Evolutionary conservation across 64 coral and sea anemone species (phyloP), one percentile per base, ranked within the genome.

Genomic region (Montipora sp.): DNA sequence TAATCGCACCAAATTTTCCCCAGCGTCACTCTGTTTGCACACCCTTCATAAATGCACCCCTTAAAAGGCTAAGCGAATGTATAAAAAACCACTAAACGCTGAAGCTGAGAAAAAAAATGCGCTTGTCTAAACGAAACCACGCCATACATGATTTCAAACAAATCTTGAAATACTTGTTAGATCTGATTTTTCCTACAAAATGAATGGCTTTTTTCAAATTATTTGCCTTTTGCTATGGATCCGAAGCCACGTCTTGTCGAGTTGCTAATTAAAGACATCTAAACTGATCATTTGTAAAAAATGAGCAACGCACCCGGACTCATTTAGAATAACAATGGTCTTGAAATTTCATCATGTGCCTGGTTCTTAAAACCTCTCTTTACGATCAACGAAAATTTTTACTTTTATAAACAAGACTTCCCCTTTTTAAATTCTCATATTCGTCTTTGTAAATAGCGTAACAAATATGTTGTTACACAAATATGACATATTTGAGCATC

Each of bases 21-120:
- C 89, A n/a, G 78, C 75, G 84, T 94, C 70, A 85, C 60, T 85
- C 68, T 94, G 89, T 94, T 94, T 94, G 78, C 88, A 78, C 88
- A 89, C 77, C 77, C 87, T 79, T 68, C 70, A 94, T 90, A 81
- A 90, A 90, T 90, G 59, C 66, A 80, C 49, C 79, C 80, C 81
- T 69, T 51, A 90, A 84, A 94, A 85, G 24, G 60, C 4, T 49
- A 85, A 71, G 49, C 43, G 44, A 13, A 46, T 21, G 65, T 45
- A 49, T 85, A 85, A 85, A 85, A 51, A 18, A 71, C 65, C 65
- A 67, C 45, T 44, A 50, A 22, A 19, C 18, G 18, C 36, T 2
- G 7, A 85, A 47, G 45, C 14, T 46, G 5, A 49, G 63, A 85
- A 70, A 49, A 63, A 71, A 47, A 68, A 0, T 46, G 44, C 66